Conservation (phyloP, 2,888 invertebrate genomes). For the Sisyra terminalis region DNA sequence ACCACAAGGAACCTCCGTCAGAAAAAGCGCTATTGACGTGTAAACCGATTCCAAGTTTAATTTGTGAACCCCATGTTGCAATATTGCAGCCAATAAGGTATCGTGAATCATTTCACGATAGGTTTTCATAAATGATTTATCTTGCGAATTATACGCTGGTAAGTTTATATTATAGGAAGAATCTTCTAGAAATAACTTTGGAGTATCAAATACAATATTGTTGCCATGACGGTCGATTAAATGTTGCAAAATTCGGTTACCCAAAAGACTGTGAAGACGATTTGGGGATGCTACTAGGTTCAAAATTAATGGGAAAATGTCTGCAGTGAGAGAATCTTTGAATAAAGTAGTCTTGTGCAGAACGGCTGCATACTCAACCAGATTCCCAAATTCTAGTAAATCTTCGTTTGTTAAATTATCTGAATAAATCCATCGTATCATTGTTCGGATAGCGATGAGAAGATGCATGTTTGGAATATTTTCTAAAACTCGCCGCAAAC, state of each 20-base stretch:
- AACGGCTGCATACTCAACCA: slow-evolving; percentile 34
- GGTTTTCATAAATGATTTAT: slow-evolving; percentile 32
- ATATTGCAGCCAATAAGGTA: slow-evolving; percentile 26
- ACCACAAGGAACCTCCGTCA: slow-evolving; percentile 42
- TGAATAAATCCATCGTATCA: slow-evolving; percentile 33
- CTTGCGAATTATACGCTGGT: slow-evolving; percentile 25
- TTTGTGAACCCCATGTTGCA: slow-evolving; percentile 27
- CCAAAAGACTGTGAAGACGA: slow-evolving; percentile 31
- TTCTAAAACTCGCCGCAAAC: slow-evolving; percentile 32
- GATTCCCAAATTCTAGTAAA: slow-evolving; percentile 32
- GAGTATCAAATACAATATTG: slow-evolving; percentile 27
- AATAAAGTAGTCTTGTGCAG: slow-evolving; percentile 28
- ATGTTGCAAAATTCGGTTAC: slow-evolving; percentile 34
- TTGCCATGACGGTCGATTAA: slow-evolving; percentile 38
- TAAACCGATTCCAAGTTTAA: slow-evolving; percentile 37
- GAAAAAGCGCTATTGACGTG: slow-evolving; percentile 33
- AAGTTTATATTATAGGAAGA: slow-evolving; percentile 28
- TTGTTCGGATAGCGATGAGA: slow-evolving; percentile 29
- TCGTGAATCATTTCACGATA: slow-evolving; percentile 33
- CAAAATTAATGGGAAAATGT: slow-evolving; percentile 31
- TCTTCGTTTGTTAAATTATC: slow-evolving; percentile 26
- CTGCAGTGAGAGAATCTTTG: slow-evolving; percentile 27
- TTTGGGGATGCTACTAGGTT: slow-evolving; percentile 30
- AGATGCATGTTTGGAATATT: slow-evolving; percentile 31
- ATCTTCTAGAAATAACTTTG: slow-evolving; percentile 31